A percentile compares a stretch with the other conserved stretches of the same genome.
These are phyloP conservation scores for Ephydatia muelleri DNA, from an alignment of 37 sponge, comb jelly and placozoan genomes.

Conservation along the genomic window DNA sequence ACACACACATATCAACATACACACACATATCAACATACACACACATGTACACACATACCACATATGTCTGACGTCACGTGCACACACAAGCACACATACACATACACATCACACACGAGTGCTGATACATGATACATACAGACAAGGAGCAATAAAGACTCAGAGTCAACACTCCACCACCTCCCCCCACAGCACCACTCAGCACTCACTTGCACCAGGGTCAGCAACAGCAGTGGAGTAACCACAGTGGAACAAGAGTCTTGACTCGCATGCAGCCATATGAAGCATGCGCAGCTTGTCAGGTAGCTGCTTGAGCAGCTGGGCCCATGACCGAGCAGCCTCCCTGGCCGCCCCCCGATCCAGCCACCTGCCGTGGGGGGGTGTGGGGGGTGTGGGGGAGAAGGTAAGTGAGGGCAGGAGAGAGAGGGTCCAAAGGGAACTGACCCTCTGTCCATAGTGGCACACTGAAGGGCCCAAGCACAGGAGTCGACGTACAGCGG, in stretches of 20 bases:
- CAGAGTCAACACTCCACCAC: neutral
- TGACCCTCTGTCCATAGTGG: constrained; percentile 45
- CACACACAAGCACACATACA: no score
- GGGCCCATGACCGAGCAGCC: constrained; percentile 19
- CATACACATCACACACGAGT: no score
- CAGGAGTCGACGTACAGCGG: neutral
- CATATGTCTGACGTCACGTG: no score
- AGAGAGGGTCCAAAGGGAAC: neutral
- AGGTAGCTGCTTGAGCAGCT: constrained; percentile 4
- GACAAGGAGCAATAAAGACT: no score
- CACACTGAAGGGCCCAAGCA: constrained; percentile 16
- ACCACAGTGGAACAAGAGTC: constrained; percentile 30
- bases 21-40: no score
- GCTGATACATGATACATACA: no score
- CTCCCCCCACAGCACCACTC: neutral
- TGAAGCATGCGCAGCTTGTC: neutral
- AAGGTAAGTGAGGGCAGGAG: neutral
- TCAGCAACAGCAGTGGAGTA: neutral
- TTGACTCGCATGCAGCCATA: constrained; percentile 38
- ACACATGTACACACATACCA: no score
- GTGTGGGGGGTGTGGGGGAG: neutral
- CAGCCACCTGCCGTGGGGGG: neutral
- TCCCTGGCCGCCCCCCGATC: constrained; percentile 4
- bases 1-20: no score
- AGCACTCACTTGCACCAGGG: neutral